Percentiles rank a stretch among this genome's conserved stretches.
Evolutionary conservation across 2,797 vertebrate species (phyloP).

Genomic region (Distichodus sexfasciatus): DNA sequence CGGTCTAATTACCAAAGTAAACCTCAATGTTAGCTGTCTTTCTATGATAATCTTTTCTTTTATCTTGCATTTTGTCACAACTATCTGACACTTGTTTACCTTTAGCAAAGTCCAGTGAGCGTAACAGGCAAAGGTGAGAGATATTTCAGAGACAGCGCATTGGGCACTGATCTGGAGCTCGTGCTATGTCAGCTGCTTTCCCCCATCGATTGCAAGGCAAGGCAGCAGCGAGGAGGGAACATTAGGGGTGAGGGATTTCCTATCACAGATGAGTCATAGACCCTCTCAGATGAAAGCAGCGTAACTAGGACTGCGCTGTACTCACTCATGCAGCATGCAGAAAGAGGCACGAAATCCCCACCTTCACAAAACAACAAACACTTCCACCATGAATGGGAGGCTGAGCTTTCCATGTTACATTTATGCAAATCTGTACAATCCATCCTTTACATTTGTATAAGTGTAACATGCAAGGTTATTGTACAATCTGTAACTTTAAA

Average conservation of each 20-base stretch:
- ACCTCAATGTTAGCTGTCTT: not conserved
- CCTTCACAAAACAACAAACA: conserved; percentile 23
- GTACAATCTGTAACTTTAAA: too few species aligned
- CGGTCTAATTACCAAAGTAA: not conserved
- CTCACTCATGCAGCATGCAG: conserved; percentile 35
- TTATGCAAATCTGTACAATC: not conserved
- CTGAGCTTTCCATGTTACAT: conserved; percentile 9
- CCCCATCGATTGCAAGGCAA: conserved; percentile 51
- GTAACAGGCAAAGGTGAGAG: conserved; percentile 22
- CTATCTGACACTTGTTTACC: too few species aligned
- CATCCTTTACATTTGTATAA: not conserved
- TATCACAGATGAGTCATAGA: conserved; percentile 55
- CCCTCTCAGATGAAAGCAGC: conserved; percentile 44
- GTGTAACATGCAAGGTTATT: too few species aligned
- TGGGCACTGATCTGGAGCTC: conserved; percentile 48
- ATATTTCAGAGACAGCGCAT: conserved; percentile 18
- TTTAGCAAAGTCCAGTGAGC: conserved; percentile 16
- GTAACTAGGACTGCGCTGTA: conserved; percentile 40
- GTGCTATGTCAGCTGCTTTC: conserved; percentile 57
- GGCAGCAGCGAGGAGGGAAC: conserved; percentile 38
- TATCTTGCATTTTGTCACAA: too few species aligned
- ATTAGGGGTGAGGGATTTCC: conserved; percentile 51
- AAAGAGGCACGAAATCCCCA: conserved; percentile 38
- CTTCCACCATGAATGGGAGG: conserved; percentile 17
- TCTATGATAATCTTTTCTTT: too few species aligned